Conservation (phyloP, 1,140 invertebrate genomes). For the Akabosia matsudoensis region DNA sequence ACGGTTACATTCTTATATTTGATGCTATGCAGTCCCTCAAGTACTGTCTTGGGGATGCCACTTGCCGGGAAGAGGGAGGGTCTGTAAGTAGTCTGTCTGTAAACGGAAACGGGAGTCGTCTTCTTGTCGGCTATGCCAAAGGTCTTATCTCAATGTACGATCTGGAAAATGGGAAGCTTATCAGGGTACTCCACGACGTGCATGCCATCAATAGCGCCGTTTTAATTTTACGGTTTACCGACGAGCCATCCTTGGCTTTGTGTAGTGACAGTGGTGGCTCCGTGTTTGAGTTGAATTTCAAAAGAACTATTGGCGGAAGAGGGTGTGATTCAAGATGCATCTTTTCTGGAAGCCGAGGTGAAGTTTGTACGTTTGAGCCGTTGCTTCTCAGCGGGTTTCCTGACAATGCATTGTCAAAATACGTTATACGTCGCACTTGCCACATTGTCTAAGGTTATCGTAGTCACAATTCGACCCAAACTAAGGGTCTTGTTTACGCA, state of each 20-base stretch:
- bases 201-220: conserved; percentile 58
- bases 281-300: conserved; percentile 93
- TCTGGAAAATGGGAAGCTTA: conserved; percentile 60
- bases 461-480: conserved; percentile 77
- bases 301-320: conserved; percentile 80
- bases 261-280: conserved; percentile 93
- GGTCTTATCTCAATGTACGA: conserved; percentile 83
- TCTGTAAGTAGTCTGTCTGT: conserved; percentile 80
- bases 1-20: conserved; percentile 86
- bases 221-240: conserved; percentile 66
- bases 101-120: conserved; percentile 77
- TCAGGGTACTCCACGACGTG: conserved; percentile 52
- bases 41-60: conserved; percentile 66
- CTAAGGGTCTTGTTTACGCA: conserved; percentile 67
- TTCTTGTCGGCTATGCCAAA: conserved; percentile 81
- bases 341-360: conserved; percentile 87
- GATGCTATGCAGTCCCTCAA: conserved; percentile 77
- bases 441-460: conserved; percentile 84
- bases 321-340: conserved; percentile 83
- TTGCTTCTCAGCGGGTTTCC: conserved; percentile 66
- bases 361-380: conserved; percentile 86
- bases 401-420: conserved; percentile 68
- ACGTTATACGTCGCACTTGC: conserved; percentile 85
- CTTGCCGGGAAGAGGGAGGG: conserved; percentile 68
- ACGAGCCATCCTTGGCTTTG: conserved; percentile 70